Base-by-base conservation (phyloP, 2,797 vertebrate genomes). In the Aeoliscus strigatus region DNA sequence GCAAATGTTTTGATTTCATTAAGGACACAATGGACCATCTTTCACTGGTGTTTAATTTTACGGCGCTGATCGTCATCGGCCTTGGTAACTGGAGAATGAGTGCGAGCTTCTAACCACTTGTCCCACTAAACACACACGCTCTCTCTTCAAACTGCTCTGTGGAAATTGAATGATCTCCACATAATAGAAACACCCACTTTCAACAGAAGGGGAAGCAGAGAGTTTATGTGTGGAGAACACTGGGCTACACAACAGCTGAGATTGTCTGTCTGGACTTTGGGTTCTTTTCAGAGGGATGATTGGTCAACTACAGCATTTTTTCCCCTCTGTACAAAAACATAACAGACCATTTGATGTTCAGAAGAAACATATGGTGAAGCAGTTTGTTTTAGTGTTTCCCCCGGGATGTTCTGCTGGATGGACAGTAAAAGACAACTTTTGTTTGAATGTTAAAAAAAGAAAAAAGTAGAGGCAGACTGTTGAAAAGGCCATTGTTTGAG, bases 111-210 rank as follows among this genome's bases (percentile, higher is more conserved):
- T 51, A 67, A 39, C 64, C 51, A 51, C 65, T 63, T 44, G 42
- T 56, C 41, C 47, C 24, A 51, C 49, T 42, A 34, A 39, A 45
- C 44, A 45, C 36, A 27, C 35, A 28, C 14, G 24, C 37, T n/a
- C n/a, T n/a, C n/a, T n/a, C n/a, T n/a, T n/a, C n/a, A n/a, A n/a
- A 39, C 36, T 18, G 58, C 51, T 43, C 66, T 65, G 36, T 66
- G 53, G 42, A 80, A 80, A 81, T 75, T 70, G 58, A 81, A 69
- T 73, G 71, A 83, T 81, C 71, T 70, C 65, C 43, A 51, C 73
- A 69, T 77, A 80, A 81, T 79, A 57, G 71, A 70, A 80, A 77
- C 63, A 76, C 61, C 44, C 44, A 46, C 49, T 66, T 39, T 33
- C 63, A 68, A 82, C 79, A 81, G 74, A 66, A 71, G 83, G 38